Evolutionary conservation across 1,140 invertebrate genomes (phyloP).

Genomic region (Hylyphantes graminicola): DNA sequence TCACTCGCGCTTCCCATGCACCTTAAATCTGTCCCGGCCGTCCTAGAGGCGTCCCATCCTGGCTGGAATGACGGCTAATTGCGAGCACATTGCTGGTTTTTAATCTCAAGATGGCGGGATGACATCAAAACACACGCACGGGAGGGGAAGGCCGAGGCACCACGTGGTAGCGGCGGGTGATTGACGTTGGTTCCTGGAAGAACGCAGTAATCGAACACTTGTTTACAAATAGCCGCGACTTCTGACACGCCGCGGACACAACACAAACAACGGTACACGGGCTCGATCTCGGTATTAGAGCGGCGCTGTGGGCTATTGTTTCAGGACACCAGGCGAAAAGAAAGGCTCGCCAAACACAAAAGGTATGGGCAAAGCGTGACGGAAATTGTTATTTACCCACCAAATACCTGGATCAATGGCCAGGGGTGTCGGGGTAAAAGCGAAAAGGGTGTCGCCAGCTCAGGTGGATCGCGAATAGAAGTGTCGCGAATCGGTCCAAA

Average conservation of each 20-base stretch:
- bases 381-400: conserved; percentile 51
- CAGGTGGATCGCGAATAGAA: too few species aligned
- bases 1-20: conserved; percentile 14
- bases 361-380: conserved; percentile 50
- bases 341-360: conserved; percentile 21
- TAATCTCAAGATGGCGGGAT: conserved; percentile 66
- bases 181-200: conserved; percentile 53
- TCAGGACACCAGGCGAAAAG: background rate
- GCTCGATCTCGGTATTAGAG: background rate
- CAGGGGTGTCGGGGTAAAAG: background rate
- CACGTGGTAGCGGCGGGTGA: conserved; percentile 65
- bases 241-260: background rate
- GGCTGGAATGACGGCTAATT: background rate
- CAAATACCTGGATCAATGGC: conserved; percentile 58
- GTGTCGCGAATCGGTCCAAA: background rate
- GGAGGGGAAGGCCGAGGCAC: conserved; percentile 63
- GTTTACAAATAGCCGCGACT: conserved; percentile 50
- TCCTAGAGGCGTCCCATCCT: background rate
- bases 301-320: background rate
- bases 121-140: conserved; percentile 67
- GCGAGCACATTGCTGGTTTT: conserved; percentile 17
- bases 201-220: conserved; percentile 51
- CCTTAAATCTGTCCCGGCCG: conserved; percentile 1
- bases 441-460: too few species aligned
- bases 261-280: background rate